Base-by-base conservation (phyloP, 2,113 vertebrate species). In the Mola mola region DNA sequence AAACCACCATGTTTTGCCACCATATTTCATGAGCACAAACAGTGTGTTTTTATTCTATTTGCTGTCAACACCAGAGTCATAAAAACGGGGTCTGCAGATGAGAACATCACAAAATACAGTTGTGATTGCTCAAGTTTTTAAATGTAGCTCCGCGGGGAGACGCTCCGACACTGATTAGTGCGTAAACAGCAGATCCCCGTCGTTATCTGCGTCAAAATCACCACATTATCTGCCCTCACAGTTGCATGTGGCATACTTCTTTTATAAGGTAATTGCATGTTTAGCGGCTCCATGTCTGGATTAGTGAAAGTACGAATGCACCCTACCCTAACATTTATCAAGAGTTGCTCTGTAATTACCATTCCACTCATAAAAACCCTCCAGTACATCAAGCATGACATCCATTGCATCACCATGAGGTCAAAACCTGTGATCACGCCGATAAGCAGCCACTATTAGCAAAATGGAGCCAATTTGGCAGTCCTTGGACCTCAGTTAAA, bases 301-400 rank as follows among this genome's bases (percentile, higher is more conserved):
- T 76, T 21, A 86, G 84, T 69, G 72, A 83, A 87, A 66, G 73
- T 69, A 68, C 68, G 78, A 79, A 76, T 8, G 53, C 58, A 33
- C 43, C 49, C 44, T 51, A 50, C 26, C 41, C 43, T 65, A 37
- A 69, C 52, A 77, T 65, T 58, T 49, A 72, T 58, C 55, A 56
- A 40, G 28, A 48, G 29, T 25, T 59, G 36, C 75, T 74, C 70
- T 74, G 72, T 65, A 81, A 76, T 85, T 72, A 82, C 55, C 8
- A 8, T 8, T 11, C 8, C 9, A 46, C 68, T 52, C 44, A 57
- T 57, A 25, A 61, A 74, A 78, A 33, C 19, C 9, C 25, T 72
- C 21, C 58, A 57, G 33, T 68, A 56, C 37, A 57, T 80, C 67
- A 48, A 13, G 37, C 11, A 5, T 48, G 52, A 43, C 52, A 59